Evolutionary conservation across 2,888 invertebrate genomes (phyloP), one percentile per base, ranked within the genome.

Genomic region (Tenthredo scrophulariae): DNA sequence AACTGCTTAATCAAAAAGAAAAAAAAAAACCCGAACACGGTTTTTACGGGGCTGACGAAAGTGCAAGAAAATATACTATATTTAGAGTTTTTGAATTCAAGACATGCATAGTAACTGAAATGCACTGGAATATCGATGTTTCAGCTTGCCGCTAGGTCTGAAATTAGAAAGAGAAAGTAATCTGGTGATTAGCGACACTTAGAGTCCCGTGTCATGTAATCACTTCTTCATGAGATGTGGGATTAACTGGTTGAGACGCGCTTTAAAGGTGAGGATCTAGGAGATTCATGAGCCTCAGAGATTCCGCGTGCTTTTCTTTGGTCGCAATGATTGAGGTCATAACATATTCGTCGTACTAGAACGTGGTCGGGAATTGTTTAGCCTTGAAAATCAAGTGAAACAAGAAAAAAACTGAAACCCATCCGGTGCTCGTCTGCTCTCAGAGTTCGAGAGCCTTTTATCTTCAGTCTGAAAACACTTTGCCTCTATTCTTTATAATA

Each of bases 401-500:
- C 72, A 40, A n/a, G 22, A 43, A 70, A 70, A 70, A 26, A 26
- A 62, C 0, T 13, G 9, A 67, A 15, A 67, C 33, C 67, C 67
- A 67, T 67, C 67, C 67, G 67, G 67, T 29, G 67, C 67, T 67
- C 13, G 67, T 67, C 7, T 40, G 40, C 40, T 74, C 72, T 43
- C 43, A 67, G 29, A 67, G 67, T 67, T 67, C 26, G 67, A 33
- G 67, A 67, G 67, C 67, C 67, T 67, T 67, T 67, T 67, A 67
- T 67, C 67, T 33, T 67, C 67, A 33, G 33, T 33, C 67, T 67
- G 67, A 67, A 67, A 67, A 33, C 67, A 67, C 67, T 67, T 67
- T 33, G 67, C 67, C 18, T 29, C 67, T 33, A 33, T 67, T 67
- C 67, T 33, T 67, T 13, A 29, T 67, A 67, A 67, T 5, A 26